Evolutionary conservation across 30 jellyfish, hydroid and myxozoan genomes (phyloP).

Genomic region (Chironex yamaguchii): DNA sequence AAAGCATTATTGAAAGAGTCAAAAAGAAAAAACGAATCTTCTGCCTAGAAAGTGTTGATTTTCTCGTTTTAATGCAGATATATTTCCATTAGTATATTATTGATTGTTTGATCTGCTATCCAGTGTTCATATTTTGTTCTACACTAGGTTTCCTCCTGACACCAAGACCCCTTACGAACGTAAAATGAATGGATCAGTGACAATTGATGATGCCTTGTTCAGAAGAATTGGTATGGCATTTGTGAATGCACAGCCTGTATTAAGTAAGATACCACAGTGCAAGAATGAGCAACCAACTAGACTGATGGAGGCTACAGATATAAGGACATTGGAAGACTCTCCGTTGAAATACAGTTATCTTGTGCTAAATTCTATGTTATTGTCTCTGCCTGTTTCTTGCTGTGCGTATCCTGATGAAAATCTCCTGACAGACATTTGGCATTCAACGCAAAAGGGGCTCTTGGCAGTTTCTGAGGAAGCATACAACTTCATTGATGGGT

Average conservation of each 20-base stretch:
- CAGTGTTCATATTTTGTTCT: too few relatives aligned
- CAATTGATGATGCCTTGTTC: conserved; percentile 26
- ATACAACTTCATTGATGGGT: conserved; percentile 79
- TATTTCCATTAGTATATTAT: too few relatives aligned
- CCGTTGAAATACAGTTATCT: conserved; percentile 71
- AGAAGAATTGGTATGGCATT: not conserved
- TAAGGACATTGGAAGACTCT: conserved; percentile 13
- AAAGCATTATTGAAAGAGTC: too few relatives aligned
- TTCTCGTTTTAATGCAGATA: too few relatives aligned
- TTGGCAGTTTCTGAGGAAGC: conserved; percentile 80
- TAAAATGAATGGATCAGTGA: not conserved
- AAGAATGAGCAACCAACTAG: not conserved
- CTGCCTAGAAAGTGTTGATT: too few relatives aligned
- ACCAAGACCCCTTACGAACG: not conserved
- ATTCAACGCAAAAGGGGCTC: conserved; percentile 76
- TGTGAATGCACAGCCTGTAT: not conserved
- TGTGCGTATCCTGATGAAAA: conserved; percentile 84
- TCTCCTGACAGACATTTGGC: conserved; percentile 81
- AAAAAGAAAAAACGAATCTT: too few relatives aligned
- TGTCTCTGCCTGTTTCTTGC: conserved; percentile 83
- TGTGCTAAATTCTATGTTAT: conserved; percentile 66
- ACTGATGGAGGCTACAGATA: not conserved
- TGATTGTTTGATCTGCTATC: too few relatives aligned
- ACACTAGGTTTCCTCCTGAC: not conserved
- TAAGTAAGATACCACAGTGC: not conserved